These are phyloP conservation scores for Triplophysa tibetana DNA, from an alignment of 2,113 vertebrate species.

Conservation along the genomic window DNA sequence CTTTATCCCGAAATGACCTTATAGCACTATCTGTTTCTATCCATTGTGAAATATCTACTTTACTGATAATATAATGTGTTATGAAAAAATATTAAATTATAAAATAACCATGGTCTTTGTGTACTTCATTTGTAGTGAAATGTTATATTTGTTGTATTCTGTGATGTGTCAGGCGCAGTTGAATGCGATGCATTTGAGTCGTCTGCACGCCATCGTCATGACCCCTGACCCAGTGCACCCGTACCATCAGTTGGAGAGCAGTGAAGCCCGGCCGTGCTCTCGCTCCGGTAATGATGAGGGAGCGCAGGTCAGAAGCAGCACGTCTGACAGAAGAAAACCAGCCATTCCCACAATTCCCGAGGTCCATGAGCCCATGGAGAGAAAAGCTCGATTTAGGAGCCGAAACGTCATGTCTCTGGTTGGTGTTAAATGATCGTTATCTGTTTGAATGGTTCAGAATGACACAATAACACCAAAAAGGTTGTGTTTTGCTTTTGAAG, in stretches of 20 bases:
- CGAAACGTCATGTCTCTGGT: slow-evolving; percentile 82
- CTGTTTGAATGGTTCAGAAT: too few species aligned
- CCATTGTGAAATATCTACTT: too few species aligned
- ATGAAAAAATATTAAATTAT: too few species aligned
- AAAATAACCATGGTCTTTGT: too few species aligned
- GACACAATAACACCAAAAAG: too few species aligned
- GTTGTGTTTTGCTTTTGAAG: too few species aligned
- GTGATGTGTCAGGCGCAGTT: slow-evolving; percentile 70
- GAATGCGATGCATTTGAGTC: slow-evolving; percentile 71
- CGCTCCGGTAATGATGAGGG: slow-evolving; percentile 67
- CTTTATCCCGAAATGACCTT: background rate
- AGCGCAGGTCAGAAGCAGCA: slow-evolving; percentile 50
- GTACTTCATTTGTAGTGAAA: too few species aligned
- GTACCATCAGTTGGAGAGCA: slow-evolving; percentile 68
- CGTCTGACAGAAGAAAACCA: slow-evolving; percentile 58
- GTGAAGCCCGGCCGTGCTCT: slow-evolving; percentile 53
- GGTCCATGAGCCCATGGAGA: slow-evolving; percentile 71
- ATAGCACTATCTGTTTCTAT: background rate
- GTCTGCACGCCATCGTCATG: slow-evolving; percentile 67
- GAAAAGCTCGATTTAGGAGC: slow-evolving; percentile 75
- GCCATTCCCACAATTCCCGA: slow-evolving; percentile 73
- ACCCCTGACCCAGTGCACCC: slow-evolving; percentile 69
- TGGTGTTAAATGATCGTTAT: slow-evolving; percentile 42
- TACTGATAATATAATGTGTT: too few species aligned
- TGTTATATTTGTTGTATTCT: too few species aligned